Base-by-base conservation (phyloP, 2,113 vertebrate species). In the Balaeniceps rex region DNA sequence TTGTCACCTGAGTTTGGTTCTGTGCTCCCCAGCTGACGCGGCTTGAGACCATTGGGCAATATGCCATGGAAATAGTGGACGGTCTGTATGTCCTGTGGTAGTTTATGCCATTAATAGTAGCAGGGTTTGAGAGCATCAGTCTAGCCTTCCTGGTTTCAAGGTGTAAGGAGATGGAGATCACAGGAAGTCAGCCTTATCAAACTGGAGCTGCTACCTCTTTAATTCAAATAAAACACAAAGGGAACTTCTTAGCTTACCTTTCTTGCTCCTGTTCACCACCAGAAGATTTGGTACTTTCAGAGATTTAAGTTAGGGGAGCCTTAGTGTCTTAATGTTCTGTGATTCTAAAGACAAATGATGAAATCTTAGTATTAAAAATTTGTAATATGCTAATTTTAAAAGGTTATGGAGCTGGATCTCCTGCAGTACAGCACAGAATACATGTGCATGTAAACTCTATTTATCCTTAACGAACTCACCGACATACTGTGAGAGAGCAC, bases 321-420 rank as follows among this genome's bases (percentile, higher is more conserved):
- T 96, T 96, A 83, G 82, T 84, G 84, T 85, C 92, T 76, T 82
- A 90, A 64, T 66, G 80, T 90, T 85, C 63, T 84, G 17, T 94
- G 68, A 70, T 91, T 95, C 88, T 91, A 86, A 95, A 83, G 90
- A 66, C 80, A 93, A 95, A 90, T 96, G 86, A 94, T 88, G 69
- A 97, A 95, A 95, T 95, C 54, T 76, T 58, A 77, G 85, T 88
- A 93, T 95, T 55, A 83, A 19, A 44, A 23, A 28, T 38, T 60
- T 89, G 96, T 85, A 87, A 61, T 89, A 57, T 66, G 72, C 75
- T 90, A n/a, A 77, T 74, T 83, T 84, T 76, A 31, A 81, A 95
- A 46, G 83, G 92, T 81, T 51, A 55, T 74, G 97, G 95, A 97
- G 95, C 96, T 96, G 96, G 97, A 90, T 96, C 93, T 97, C 88